Base-by-base conservation (phyloP, 2,888 invertebrate genomes). In the Stenodera caucasica region DNA sequence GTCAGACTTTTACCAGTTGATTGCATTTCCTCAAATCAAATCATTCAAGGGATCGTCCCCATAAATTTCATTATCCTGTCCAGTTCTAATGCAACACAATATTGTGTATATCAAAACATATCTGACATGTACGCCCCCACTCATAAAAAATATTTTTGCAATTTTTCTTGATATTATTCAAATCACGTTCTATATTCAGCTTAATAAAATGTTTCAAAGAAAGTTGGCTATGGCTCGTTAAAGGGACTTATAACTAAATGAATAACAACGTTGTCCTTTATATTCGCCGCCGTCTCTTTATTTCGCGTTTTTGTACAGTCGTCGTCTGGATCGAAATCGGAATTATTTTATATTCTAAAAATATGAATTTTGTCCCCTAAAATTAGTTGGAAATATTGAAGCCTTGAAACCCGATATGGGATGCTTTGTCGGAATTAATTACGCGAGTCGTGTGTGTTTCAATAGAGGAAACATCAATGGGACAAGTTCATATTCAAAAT, bases 361-460 rank as follows among this genome's bases (percentile, higher is more conserved):
- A n/a, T n/a, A n/a, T n/a, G n/a, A n/a, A n/a, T n/a, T n/a, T 45
- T 45, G 15, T 37, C 30, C 9, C 40, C 40, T 21, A 11, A 5
- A 45, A 12, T 12, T 40, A 40, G n/a, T n/a, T n/a, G n/a, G n/a
- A 18, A 40, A 14, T 15, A 21, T 45, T 45, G 23, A 23, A 45
- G 45, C 45, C 23, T 67, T 70, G 71, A 71, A 71, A 71, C 57
- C 49, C 35, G 69, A 71, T 70, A 69, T 57, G 70, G 67, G 68
- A 67, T 69, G 68, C 69, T 68, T 69, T 68, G 66, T 63, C 65
- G 67, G 63, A 70, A 70, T 71, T 71, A 71, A 71, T 71, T 71
- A 70, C 63, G 68, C 69, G 61, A 63, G 61, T 63, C 51, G 65
- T 60, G 60, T 8, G 37, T 12, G 12, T 23, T 12, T 23, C 12